A percentile compares a stretch with the other conserved stretches of the same genome.
Evolutionary conservation across 2,888 invertebrate species (phyloP).

Genomic region (Drosophila fulvimacula): DNA sequence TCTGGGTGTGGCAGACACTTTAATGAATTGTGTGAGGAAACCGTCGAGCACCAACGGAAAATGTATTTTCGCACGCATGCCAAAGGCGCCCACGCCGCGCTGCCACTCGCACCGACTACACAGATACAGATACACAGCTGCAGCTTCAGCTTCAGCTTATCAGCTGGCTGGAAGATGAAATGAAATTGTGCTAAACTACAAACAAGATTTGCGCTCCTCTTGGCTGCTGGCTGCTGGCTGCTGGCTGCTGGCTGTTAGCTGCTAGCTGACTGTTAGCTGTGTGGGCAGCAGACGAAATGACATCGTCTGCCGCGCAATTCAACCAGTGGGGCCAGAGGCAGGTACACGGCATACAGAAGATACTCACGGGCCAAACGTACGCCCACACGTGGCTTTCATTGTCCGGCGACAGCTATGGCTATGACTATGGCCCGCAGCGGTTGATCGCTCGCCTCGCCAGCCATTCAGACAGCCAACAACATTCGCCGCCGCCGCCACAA

Average conservation of each 20-base stretch:
- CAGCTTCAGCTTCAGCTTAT: constrained; percentile 49
- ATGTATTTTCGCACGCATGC: constrained; percentile 71
- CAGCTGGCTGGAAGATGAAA: constrained; percentile 70
- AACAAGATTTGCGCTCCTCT: constrained; percentile 65
- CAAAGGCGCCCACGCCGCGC: constrained; percentile 44
- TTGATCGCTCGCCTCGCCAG: constrained; percentile 27
- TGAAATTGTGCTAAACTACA: constrained; percentile 78
- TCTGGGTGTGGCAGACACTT: constrained; percentile 51
- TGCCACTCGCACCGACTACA: constrained; percentile 29
- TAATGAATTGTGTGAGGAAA: constrained; percentile 48
- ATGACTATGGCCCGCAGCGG: constrained; percentile 34
- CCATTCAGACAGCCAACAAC: constrained; percentile 58
- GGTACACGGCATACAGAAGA: constrained; percentile 10
- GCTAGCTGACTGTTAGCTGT: constrained; percentile 37
- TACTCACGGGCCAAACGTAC: constrained; percentile 29
- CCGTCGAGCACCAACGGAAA: constrained; percentile 22
- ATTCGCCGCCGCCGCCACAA: constrained; percentile 68
- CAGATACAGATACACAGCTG: constrained; percentile 14
- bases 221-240: constrained; percentile 1
- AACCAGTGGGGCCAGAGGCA: neutral
- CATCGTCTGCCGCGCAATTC: constrained; percentile 48
- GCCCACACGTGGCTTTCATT: constrained; percentile 57
- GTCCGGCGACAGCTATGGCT: constrained; percentile 40
- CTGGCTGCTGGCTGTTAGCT: constrained; percentile 5
- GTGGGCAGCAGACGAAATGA: constrained; percentile 72